Percentiles rank a stretch among this genome's conserved stretches.
Evolutionary conservation across 2,113 vertebrate genomes (phyloP).

Genomic region (Cheilinus undulatus): DNA sequence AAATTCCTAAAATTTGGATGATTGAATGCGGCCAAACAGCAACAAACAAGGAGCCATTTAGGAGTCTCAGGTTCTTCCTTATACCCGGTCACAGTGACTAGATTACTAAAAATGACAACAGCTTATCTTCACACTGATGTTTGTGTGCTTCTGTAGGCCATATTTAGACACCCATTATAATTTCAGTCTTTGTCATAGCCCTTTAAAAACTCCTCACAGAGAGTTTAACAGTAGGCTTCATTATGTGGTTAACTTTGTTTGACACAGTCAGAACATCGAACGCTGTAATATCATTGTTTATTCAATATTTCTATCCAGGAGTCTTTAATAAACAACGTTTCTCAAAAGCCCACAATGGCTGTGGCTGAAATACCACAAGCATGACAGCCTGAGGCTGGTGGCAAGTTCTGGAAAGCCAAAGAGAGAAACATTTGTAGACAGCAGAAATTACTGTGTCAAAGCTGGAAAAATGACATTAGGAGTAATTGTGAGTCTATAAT

Average conservation of each 20-base stretch:
- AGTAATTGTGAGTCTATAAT: not conserved
- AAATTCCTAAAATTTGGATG: too few relatives aligned
- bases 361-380: not conserved
- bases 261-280: not conserved
- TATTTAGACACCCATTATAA: too few relatives aligned
- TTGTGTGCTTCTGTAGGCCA: too few relatives aligned
- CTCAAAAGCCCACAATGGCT: conserved; percentile 2
- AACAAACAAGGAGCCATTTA: too few relatives aligned
- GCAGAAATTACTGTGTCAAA: not conserved
- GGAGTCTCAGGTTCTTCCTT: too few relatives aligned
- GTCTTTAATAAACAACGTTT: not conserved
- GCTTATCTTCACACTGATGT: too few relatives aligned
- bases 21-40: too few relatives aligned
- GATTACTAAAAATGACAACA: too few relatives aligned
- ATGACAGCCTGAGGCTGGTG: not conserved
- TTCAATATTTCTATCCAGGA: not conserved
- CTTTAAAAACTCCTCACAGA: not conserved
- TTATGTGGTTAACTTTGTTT: not conserved
- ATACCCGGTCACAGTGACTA: too few relatives aligned
- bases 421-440: not conserved
- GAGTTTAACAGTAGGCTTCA: too few relatives aligned
- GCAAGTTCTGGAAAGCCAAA: not conserved
- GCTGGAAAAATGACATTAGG: not conserved
- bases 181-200: too few relatives aligned
- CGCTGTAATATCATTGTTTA: not conserved